phyloP scores from a whole-genome alignment of 2,113 vertebrate species.

The Taxidea taxus region DNA sequence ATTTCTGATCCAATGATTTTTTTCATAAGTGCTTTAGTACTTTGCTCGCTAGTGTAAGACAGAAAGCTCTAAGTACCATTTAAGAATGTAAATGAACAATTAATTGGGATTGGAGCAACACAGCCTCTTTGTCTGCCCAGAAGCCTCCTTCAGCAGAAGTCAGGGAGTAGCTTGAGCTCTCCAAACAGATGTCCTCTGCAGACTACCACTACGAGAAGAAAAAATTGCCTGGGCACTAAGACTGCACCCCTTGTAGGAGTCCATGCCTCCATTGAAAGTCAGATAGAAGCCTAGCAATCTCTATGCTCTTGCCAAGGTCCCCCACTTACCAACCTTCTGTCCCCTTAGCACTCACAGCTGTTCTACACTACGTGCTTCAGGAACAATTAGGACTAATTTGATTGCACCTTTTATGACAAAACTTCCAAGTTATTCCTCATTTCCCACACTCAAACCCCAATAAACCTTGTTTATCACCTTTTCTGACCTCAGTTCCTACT shows the following conservation, averaged over 20 bases:
- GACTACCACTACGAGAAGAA: neutral
- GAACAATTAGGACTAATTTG: neutral
- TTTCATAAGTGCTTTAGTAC: neutral
- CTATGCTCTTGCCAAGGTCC: neutral
- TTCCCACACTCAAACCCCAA: neutral
- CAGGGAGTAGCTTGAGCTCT: neutral
- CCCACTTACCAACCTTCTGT: neutral
- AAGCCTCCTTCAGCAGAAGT: neutral
- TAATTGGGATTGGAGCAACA: neutral
- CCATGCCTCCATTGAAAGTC: neutral
- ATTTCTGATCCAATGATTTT: constrained; percentile 20
- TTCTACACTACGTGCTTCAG: neutral
- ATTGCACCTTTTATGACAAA: neutral
- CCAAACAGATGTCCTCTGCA: neutral
- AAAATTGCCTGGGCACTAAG: neutral
- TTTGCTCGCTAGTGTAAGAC: neutral
- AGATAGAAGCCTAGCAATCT: neutral
- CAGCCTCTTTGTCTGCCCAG: neutral
- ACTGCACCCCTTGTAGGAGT: neutral
- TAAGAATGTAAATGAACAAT: neutral
- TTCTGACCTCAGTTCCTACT: too few relatives aligned
- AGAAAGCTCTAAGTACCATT: neutral
- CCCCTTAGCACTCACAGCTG: neutral
- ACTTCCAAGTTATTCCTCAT: neutral
- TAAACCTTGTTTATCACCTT: neutral